Evolutionary conservation across 2,888 invertebrate species (phyloP).

Genomic region (Andrena bicolor): DNA sequence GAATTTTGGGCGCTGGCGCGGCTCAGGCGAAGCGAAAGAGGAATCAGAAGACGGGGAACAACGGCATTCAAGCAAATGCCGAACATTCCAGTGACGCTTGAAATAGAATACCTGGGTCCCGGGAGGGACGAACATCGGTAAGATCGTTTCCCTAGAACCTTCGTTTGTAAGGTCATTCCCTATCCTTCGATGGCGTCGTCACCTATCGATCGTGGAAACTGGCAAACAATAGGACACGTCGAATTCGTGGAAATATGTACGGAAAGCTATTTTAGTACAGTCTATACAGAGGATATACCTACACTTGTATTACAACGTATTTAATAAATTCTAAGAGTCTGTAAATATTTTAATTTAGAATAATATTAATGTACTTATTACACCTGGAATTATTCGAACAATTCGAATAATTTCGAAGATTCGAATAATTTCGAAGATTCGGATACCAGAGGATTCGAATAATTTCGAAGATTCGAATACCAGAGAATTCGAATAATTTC

Average conservation of each 20-base stretch:
- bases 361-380: too few relatives aligned
- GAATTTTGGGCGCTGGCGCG: slow-evolving; percentile 6
- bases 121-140: slow-evolving; percentile 33
- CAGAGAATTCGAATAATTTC: too few relatives aligned
- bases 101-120: slow-evolving; percentile 40
- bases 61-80: slow-evolving; percentile 44
- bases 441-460: too few relatives aligned
- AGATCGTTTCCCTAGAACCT: slow-evolving; percentile 42
- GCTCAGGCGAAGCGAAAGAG: slow-evolving; percentile 16
- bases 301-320: too few relatives aligned
- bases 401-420: too few relatives aligned
- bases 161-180: slow-evolving; percentile 29
- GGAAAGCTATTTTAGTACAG: background rate
- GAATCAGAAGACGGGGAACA: slow-evolving; percentile 25
- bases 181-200: slow-evolving; percentile 41
- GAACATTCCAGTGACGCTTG: slow-evolving; percentile 46
- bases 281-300: too few relatives aligned
- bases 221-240: slow-evolving; percentile 35
- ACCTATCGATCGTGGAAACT: slow-evolving; percentile 41
- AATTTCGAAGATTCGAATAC: too few relatives aligned
- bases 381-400: too few relatives aligned
- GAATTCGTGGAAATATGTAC: slow-evolving; percentile 31
- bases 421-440: too few relatives aligned
- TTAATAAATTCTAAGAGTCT: too few relatives aligned
- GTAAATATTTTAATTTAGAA: too few relatives aligned